Evolutionary conservation across 92 coral and sea anemone genomes (phyloP).

Genomic region (Epizoanthus ramosus): DNA sequence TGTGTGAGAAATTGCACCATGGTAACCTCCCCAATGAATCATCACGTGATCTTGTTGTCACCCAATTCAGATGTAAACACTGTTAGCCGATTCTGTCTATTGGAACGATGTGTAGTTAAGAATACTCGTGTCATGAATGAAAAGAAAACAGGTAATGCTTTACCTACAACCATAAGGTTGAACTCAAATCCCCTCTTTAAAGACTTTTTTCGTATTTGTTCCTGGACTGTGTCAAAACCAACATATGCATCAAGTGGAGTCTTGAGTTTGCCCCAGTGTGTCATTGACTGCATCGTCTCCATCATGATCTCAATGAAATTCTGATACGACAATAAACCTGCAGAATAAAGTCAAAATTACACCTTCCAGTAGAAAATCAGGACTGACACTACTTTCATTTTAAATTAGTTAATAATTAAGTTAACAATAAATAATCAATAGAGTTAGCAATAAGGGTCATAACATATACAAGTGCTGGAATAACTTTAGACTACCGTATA

Average conservation of each 20-base stretch:
- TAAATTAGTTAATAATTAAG: too few species aligned
- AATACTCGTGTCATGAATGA: not conserved
- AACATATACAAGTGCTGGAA: too few species aligned
- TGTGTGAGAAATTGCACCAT: too few species aligned
- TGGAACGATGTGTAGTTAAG: not conserved
- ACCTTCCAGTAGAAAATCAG: too few species aligned
- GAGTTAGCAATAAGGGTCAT: too few species aligned
- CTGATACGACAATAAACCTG: slow-evolving; percentile 91
- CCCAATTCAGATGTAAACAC: too few species aligned
- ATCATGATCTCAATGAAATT: slow-evolving; percentile 97
- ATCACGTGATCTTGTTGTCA: too few species aligned
- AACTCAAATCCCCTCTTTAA: slow-evolving; percentile 97
- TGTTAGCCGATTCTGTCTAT: too few species aligned
- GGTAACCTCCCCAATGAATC: too few species aligned
- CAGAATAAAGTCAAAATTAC: not conserved
- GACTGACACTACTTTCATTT: too few species aligned
- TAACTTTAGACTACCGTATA: too few species aligned
- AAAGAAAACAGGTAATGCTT: slow-evolving; percentile 20
- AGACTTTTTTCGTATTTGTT: slow-evolving; percentile 96
- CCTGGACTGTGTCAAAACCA: slow-evolving; percentile 98
- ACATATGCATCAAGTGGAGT: slow-evolving; percentile 94
- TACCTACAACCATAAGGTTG: slow-evolving; percentile 98
- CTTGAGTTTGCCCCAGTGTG: slow-evolving; percentile 98
- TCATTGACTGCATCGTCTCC: slow-evolving; percentile 96
- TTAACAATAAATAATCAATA: too few species aligned